phyloP scores from a whole-genome alignment of 2,797 vertebrate genomes.

The Ctenopoma kingsleyae region DNA sequence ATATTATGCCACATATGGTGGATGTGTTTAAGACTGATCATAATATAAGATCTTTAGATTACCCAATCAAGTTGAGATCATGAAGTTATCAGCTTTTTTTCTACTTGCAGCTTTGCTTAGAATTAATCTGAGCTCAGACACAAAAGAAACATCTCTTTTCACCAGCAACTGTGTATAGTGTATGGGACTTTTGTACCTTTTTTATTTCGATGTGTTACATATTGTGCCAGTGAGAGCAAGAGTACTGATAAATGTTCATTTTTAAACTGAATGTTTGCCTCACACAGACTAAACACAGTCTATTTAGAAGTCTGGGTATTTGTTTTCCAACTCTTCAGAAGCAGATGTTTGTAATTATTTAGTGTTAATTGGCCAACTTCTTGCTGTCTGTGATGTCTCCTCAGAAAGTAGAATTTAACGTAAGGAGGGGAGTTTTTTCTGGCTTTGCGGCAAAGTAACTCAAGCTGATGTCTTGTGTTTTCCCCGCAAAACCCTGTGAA shows the following conservation, averaged over 20 bases:
- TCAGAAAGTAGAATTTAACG: slow-evolving; percentile 35
- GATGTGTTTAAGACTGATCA: too few species aligned
- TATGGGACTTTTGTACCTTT: slow-evolving; percentile 5
- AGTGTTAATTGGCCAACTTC: slow-evolving; percentile 63
- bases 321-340: slow-evolving; percentile 48
- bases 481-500: slow-evolving; percentile 16
- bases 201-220: slow-evolving; percentile 6
- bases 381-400: slow-evolving; percentile 45
- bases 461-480: slow-evolving; percentile 24
- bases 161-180: neutral
- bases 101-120: slow-evolving; percentile 16
- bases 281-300: slow-evolving; percentile 3
- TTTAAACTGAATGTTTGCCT: slow-evolving; percentile 17
- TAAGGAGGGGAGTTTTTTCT: slow-evolving; percentile 30
- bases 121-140: slow-evolving; percentile 31
- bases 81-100: slow-evolving; percentile 3
- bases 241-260: slow-evolving; percentile 15
- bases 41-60: too few species aligned
- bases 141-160: slow-evolving; percentile 22
- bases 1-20: too few species aligned
- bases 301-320: slow-evolving; percentile 27
- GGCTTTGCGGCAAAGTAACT: slow-evolving; percentile 45
- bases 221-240: slow-evolving; percentile 21
- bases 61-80: neutral
- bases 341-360: slow-evolving; percentile 68